Evolutionary conservation across 2,113 vertebrate species (phyloP), one percentile per base, ranked within the genome.

Genomic region (Clinocottus analis): DNA sequence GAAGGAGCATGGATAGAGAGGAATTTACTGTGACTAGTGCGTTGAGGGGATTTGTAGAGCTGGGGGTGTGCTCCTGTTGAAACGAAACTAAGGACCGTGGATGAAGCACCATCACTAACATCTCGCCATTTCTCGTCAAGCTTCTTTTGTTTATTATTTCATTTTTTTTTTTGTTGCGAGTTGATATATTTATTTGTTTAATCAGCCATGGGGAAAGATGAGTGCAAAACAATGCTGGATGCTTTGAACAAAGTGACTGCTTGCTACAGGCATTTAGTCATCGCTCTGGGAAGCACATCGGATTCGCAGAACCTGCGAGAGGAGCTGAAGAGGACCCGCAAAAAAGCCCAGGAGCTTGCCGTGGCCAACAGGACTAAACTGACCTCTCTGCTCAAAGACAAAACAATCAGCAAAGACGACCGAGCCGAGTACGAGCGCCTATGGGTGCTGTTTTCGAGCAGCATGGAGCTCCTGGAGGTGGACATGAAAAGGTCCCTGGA

Each of bases 381-480:
- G 66, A 99, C 97, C 6, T 85, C 94, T 17, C 91, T 96, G 27
- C 93, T 99, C 41, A 97, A 96, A 86, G 97, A 98, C 91, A 96
- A 95, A 81, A 88, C 41, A 72, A 91, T 96, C 87, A 95, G 93
- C 80, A 94, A 95, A 11, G 97, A 99, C 47, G 97, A 99, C 72
- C 96, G 96, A 49, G 88, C 93, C 2, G 98, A 99, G 89, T 97
- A 98, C 45, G 97, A 99, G 94, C 95, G 97, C 58, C 95, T 99
- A 23, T 99, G 98, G 98, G 98, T 99, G 78, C 92, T 97, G n/a
- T 99, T 99, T 85, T 96, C 97, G 7, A 96, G 96, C 90, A 97
- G 97, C 93, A 93, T 99, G 95, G 98, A 99, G 83, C 93, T 99
- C 64, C 92, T 99, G 91, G 97, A 99, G 91, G 95, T 95, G 76